Evolutionary conservation across 2,888 invertebrate genomes (phyloP).

Genomic region (Drosophila fulvimacula): DNA sequence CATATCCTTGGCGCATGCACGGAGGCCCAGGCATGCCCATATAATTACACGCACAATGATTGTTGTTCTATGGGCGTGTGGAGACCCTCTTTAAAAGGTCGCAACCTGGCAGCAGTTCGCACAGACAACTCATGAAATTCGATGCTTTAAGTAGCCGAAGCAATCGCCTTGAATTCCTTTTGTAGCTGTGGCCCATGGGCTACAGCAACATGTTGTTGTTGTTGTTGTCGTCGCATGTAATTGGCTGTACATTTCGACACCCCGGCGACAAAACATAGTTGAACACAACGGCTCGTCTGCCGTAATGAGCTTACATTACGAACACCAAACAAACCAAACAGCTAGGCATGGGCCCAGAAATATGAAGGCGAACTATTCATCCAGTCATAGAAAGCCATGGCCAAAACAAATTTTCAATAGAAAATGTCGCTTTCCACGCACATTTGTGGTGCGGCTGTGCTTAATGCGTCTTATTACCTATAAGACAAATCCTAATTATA

Average conservation of each 20-base stretch:
- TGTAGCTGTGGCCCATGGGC: conserved; percentile 50
- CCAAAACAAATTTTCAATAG: conserved; percentile 26
- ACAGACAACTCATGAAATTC: conserved; percentile 64
- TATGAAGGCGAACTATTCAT: conserved; percentile 42
- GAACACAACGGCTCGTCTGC: conserved; percentile 46
- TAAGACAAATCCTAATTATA: conserved; percentile 84
- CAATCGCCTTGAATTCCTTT: conserved; percentile 73
- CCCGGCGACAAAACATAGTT: conserved; percentile 68
- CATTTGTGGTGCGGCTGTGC: conserved; percentile 55
- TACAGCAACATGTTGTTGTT: conserved; percentile 58
- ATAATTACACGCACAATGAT: conserved; percentile 63
- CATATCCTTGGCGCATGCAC: conserved; percentile 22
- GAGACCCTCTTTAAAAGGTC: conserved; percentile 47
- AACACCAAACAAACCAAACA: conserved; percentile 25
- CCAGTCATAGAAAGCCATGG: conserved; percentile 38
- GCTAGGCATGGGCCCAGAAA: conserved; percentile 27
- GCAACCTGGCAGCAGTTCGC: conserved; percentile 34
- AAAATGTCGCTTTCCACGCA: conserved; percentile 57
- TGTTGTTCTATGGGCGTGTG: conserved; percentile 32
- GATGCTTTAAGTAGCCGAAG: conserved; percentile 60
- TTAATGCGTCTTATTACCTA: conserved; percentile 80
- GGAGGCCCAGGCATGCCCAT: conserved; percentile 70
- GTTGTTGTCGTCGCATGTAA: conserved; percentile 67
- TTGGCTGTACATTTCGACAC: conserved; percentile 79
- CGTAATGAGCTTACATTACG: conserved; percentile 78